Evolutionary conservation across 2,113 vertebrate species (phyloP).

Genomic region (Pangasianodon gigas): DNA sequence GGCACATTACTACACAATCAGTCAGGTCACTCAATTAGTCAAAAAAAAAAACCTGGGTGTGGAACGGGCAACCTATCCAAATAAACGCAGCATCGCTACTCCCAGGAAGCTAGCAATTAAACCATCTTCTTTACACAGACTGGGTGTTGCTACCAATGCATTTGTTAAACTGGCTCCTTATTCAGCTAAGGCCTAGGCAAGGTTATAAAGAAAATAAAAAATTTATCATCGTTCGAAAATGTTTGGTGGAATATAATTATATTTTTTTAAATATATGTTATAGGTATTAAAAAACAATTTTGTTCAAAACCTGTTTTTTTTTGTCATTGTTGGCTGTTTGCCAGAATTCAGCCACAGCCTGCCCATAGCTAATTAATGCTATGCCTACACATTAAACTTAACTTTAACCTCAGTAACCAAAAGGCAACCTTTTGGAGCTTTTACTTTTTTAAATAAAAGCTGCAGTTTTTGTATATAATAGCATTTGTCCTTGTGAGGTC

Average conservation of each 20-base stretch:
- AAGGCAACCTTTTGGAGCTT: not conserved
- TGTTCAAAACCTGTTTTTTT: not conserved
- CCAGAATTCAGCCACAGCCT: not conserved
- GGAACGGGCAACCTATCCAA: conserved; percentile 54
- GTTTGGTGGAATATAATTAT: not conserved
- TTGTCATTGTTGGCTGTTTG: not conserved
- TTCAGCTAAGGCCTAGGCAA: not conserved
- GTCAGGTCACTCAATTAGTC: conserved; percentile 70
- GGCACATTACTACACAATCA: conserved; percentile 67
- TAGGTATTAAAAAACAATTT: not conserved
- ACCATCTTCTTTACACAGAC: not conserved
- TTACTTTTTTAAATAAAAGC: not conserved
- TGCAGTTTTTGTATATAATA: not conserved
- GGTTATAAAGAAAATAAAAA: not conserved
- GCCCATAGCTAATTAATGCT: not conserved
- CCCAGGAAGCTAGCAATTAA: not conserved
- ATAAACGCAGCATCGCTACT: conserved; percentile 33
- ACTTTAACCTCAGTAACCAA: not conserved
- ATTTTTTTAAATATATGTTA: not conserved
- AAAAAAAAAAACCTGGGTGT: conserved; percentile 71
- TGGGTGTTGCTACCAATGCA: not conserved
- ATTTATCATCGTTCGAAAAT: not conserved
- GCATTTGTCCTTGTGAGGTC: not conserved
- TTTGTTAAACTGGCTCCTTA: not conserved
- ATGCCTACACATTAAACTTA: not conserved